Conservation (phyloP, 2,797 vertebrate species). For the Myotis findleyi region DNA sequence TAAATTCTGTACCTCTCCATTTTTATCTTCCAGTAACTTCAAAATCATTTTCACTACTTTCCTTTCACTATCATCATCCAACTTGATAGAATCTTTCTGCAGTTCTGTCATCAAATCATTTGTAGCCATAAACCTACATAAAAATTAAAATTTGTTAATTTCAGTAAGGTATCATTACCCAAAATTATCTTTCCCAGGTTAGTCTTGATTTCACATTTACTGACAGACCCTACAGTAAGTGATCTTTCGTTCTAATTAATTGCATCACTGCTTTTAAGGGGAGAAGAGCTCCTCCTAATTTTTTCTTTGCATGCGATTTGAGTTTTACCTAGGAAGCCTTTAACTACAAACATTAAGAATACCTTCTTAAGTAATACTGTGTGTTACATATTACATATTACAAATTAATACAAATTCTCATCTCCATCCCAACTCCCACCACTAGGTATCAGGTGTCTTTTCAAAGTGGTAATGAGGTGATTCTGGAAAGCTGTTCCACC, state of each 20-base stretch:
- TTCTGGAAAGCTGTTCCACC: neutral
- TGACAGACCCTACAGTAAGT: neutral
- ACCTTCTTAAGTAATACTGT: neutral
- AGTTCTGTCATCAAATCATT: slow-evolving; percentile 99
- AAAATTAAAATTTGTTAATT: slow-evolving; percentile 64
- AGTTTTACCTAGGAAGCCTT: slow-evolving; percentile 43
- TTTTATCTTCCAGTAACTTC: slow-evolving; percentile 98
- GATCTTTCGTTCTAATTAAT: slow-evolving; percentile 12
- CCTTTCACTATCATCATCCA: slow-evolving; percentile 99
- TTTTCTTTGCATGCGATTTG: neutral
- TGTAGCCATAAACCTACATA: slow-evolving; percentile 97
- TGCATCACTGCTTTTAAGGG: neutral
- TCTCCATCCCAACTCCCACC: neutral
- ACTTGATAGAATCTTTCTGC: slow-evolving; percentile 99
- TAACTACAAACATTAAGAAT: slow-evolving; percentile 25
- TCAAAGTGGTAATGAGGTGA: slow-evolving; percentile 24
- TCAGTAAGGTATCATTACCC: neutral
- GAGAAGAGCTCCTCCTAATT: neutral
- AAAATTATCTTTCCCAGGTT: neutral
- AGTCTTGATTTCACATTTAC: slow-evolving; percentile 44
- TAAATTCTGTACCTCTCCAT: slow-evolving; percentile 99
- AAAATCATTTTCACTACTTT: slow-evolving; percentile 99
- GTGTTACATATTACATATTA: neutral
- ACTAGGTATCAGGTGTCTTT: neutral
- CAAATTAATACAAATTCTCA: slow-evolving; percentile 6